A percentile compares a stretch with the other conserved stretches of the same genome.
phyloP scores from a whole-genome alignment of 1,140 invertebrate species.

The Drosophila cardini region DNA sequence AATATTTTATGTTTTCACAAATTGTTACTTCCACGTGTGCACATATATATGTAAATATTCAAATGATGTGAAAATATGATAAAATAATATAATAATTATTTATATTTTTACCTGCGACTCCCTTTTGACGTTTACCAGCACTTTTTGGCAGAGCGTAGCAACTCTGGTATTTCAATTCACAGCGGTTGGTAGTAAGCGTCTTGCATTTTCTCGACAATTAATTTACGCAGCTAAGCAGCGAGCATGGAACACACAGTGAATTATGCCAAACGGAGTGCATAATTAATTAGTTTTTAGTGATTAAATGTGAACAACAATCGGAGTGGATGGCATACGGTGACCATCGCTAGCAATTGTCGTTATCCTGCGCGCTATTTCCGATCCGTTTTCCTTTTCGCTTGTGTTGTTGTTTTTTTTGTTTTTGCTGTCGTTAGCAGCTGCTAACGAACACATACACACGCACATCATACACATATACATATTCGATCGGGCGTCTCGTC shows the following conservation, averaged over 20 bases:
- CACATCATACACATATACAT: conserved; percentile 3
- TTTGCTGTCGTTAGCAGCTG: conserved; percentile 38
- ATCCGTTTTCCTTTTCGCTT: conserved; percentile 14
- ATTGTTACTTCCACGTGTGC: background rate
- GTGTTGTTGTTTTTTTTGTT: conserved; percentile 32
- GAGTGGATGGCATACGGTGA: conserved; percentile 17
- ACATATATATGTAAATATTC: background rate
- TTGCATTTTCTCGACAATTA: conserved; percentile 54
- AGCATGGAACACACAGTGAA: conserved; percentile 14
- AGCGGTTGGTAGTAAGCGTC: conserved; percentile 63
- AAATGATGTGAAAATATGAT: background rate
- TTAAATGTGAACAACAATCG: conserved; percentile 12
- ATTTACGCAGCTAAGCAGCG: conserved; percentile 25
- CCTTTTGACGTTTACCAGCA: conserved; percentile 26
- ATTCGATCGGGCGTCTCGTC: conserved; percentile 8
- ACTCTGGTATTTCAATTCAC: conserved; percentile 63
- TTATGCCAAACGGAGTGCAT: conserved; percentile 1
- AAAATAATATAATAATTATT: background rate
- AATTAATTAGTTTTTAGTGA: conserved; percentile 5
- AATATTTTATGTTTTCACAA: background rate
- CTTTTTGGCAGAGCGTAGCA: conserved; percentile 36
- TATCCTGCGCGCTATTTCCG: conserved; percentile 15
- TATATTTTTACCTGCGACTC: background rate
- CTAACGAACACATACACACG: conserved; percentile 19
- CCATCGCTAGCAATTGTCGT: conserved; percentile 9